phyloP scores from a whole-genome alignment of 1,140 invertebrate species.

The Papilio aristodemus region DNA sequence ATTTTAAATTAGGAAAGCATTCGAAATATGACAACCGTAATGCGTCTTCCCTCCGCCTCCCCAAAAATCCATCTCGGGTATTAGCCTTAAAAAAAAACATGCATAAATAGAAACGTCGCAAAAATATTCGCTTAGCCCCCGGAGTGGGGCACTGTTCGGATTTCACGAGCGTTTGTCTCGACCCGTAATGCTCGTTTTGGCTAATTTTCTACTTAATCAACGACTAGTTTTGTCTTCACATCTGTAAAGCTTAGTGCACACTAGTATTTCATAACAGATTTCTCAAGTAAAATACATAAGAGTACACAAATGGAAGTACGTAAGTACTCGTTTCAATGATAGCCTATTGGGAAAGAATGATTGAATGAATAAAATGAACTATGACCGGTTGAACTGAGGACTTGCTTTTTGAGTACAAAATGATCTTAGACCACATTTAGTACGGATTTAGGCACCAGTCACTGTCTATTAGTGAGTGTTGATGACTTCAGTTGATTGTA shows the following conservation, averaged over 20 bases:
- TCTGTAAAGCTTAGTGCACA: background rate
- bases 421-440: too few relatives aligned
- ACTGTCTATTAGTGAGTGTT: too few relatives aligned
- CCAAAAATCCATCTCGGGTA: slow-evolving; percentile 59
- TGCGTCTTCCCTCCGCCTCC: slow-evolving; percentile 36
- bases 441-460: too few relatives aligned
- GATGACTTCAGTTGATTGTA: too few relatives aligned
- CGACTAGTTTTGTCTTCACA: slow-evolving; percentile 20
- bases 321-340: too few relatives aligned
- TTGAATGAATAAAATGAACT: too few relatives aligned
- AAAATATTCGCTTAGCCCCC: slow-evolving; percentile 33
- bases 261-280: background rate
- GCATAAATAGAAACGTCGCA: slow-evolving; percentile 47
- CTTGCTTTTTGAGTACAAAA: too few relatives aligned
- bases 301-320: too few relatives aligned
- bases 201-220: slow-evolving; percentile 55
- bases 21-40: slow-evolving; percentile 43
- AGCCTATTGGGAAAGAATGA: too few relatives aligned
- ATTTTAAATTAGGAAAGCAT: slow-evolving; percentile 41
- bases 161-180: slow-evolving; percentile 41
- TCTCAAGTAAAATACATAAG: too few relatives aligned
- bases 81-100: slow-evolving; percentile 55
- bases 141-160: slow-evolving; percentile 24
- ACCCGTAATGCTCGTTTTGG: slow-evolving; percentile 48
- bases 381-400: too few relatives aligned